A percentile compares a stretch with the other conserved stretches of the same genome.
phyloP scores from a whole-genome alignment of 2,888 invertebrate genomes.

The Metopia argyrocephala region DNA sequence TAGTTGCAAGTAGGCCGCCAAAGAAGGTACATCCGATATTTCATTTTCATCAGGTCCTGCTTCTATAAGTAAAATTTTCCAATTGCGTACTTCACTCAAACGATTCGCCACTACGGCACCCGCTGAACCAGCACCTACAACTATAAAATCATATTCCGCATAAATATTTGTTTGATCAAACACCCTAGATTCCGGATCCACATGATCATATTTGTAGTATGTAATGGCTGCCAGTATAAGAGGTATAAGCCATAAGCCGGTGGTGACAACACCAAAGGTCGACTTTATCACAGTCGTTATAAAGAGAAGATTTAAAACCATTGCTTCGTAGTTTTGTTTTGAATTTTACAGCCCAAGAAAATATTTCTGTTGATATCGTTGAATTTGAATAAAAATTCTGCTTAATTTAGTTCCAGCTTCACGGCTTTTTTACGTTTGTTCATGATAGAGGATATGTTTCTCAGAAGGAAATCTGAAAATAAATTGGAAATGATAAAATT shows the following conservation, averaged over 20 bases:
- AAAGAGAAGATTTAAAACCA: slow-evolving; percentile 87
- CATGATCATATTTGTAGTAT: slow-evolving; percentile 87
- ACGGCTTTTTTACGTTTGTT: slow-evolving; percentile 55
- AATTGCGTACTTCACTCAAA: slow-evolving; percentile 86
- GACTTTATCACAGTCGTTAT: slow-evolving; percentile 87
- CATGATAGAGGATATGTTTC: slow-evolving; percentile 47
- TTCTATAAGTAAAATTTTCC: slow-evolving; percentile 89
- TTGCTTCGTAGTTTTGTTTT: slow-evolving; percentile 73
- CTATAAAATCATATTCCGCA: slow-evolving; percentile 90
- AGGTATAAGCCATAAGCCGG: slow-evolving; percentile 91
- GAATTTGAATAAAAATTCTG: background rate
- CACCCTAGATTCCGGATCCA: slow-evolving; percentile 89
- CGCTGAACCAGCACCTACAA: slow-evolving; percentile 92
- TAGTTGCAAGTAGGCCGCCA: slow-evolving; percentile 91
- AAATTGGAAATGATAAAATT: background rate
- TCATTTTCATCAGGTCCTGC: slow-evolving; percentile 94
- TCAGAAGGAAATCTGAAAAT: slow-evolving; percentile 37
- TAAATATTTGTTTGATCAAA: slow-evolving; percentile 84
- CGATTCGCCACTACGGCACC: slow-evolving; percentile 93
- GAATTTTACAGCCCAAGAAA: too few species aligned
- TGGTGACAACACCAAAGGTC: slow-evolving; percentile 86
- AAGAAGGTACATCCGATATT: slow-evolving; percentile 91
- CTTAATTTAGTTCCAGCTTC: background rate
- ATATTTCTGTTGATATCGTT: background rate
- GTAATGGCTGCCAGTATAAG: slow-evolving; percentile 89